Percentiles rank a stretch among this genome's conserved stretches.
phyloP scores from a whole-genome alignment of 2,797 vertebrate genomes.

The Fringilla coelebs region DNA sequence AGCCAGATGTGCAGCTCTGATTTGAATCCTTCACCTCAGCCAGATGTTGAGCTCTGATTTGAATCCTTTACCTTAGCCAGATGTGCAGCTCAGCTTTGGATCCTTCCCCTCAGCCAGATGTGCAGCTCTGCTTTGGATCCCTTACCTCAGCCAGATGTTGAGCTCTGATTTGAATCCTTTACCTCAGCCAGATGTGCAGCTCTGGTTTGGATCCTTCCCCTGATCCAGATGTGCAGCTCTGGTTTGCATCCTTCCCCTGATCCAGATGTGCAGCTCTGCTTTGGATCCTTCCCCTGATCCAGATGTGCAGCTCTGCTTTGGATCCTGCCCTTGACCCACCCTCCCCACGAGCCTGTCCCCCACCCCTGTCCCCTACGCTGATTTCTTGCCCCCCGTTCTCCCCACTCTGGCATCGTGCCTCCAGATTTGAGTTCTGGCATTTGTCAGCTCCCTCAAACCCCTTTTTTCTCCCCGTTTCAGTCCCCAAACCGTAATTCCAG shows the following conservation, averaged over 20 bases:
- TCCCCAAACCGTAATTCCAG: neutral
- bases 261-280: neutral
- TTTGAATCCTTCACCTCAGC: rapidly evolving
- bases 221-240: neutral
- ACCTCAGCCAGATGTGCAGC: neutral
- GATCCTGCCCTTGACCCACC: neutral
- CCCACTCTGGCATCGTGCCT: neutral
- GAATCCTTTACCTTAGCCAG: neutral
- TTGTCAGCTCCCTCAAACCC: neutral
- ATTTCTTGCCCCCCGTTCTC: neutral
- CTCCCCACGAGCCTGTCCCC: neutral
- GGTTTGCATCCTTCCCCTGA: rapidly evolving
- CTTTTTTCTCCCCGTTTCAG: neutral
- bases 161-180: rapidly evolving
- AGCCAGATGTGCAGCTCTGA: neutral
- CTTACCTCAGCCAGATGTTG: neutral
- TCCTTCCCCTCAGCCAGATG: neutral
- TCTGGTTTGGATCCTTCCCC: rapidly evolving
- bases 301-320: neutral
- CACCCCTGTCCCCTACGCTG: neutral
- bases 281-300: rapidly evolving
- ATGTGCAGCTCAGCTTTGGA: neutral
- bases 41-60: neutral
- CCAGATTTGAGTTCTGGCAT: neutral
- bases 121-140: neutral